A percentile compares a stretch with the other conserved stretches of the same genome.
Conservation (phyloP, 1,140 invertebrate species). For the Drosophila repletoides region DNA sequence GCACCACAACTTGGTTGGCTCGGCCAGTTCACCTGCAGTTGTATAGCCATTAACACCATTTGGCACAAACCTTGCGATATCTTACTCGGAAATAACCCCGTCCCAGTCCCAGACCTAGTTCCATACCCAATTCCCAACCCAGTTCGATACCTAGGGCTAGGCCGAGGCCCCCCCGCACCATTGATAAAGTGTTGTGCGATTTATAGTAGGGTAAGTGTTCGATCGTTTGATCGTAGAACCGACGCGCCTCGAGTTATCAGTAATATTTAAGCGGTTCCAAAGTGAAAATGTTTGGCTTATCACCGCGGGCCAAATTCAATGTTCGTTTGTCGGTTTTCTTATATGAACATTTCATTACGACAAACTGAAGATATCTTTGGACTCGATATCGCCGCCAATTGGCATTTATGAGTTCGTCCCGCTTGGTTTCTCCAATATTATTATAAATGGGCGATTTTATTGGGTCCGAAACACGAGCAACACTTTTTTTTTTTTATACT, state of each 20-base stretch:
- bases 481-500: no score
- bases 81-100: no score
- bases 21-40: no score
- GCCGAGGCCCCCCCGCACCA: no score
- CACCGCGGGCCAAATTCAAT: conserved; percentile 25
- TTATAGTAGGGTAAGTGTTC: background rate
- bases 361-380: conserved; percentile 20
- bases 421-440: background rate
- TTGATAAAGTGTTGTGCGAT: background rate
- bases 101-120: no score
- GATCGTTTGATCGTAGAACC: background rate
- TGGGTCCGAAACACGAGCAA: background rate
- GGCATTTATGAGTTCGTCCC: conserved; percentile 18
- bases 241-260: background rate
- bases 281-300: conserved; percentile 23
- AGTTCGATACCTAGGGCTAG: no score
- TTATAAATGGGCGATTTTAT: background rate
- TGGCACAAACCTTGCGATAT: no score
- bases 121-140: no score
- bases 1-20: no score
- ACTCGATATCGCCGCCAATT: conserved; percentile 15
- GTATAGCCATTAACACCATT: no score
- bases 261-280: background rate
- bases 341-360: background rate
- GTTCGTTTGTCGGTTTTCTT: conserved; percentile 3